Percentiles rank a stretch among this genome's conserved stretches.
Evolutionary conservation across 2,888 invertebrate genomes (phyloP).

Genomic region (Pammene fasciana): DNA sequence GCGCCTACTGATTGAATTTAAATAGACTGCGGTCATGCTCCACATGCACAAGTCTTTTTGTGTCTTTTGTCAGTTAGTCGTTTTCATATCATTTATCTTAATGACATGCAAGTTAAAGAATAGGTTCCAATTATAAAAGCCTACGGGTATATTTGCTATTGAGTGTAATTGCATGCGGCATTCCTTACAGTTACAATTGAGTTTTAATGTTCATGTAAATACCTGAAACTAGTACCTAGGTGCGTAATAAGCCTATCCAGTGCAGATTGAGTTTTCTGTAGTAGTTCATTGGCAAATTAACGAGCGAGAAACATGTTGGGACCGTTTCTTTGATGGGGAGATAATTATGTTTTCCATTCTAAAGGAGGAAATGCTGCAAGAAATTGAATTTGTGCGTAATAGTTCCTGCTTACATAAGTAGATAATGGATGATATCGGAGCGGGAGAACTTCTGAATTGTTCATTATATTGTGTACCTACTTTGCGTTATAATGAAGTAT

Average conservation of each 20-base stretch:
- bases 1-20: slow-evolving; percentile 50
- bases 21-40: slow-evolving; percentile 40
- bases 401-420: neutral
- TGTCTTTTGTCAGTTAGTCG: slow-evolving; percentile 37
- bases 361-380: slow-evolving; percentile 56
- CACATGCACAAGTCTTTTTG: slow-evolving; percentile 38
- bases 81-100: slow-evolving; percentile 40
- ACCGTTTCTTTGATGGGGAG: slow-evolving; percentile 50
- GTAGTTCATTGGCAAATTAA: slow-evolving; percentile 8
- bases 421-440: slow-evolving; percentile 49
- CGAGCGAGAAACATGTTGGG: neutral
- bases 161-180: slow-evolving; percentile 27
- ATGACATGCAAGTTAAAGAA: slow-evolving; percentile 41
- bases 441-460: slow-evolving; percentile 59
- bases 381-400: slow-evolving; percentile 63
- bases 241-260: neutral
- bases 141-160: slow-evolving; percentile 38
- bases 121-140: slow-evolving; percentile 38
- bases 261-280: neutral
- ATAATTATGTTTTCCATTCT: slow-evolving; percentile 63
- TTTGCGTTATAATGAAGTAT: slow-evolving; percentile 56
- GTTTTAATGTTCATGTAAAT: slow-evolving; percentile 17
- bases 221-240: neutral
- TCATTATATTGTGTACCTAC: slow-evolving; percentile 56
- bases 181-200: slow-evolving; percentile 29